These are phyloP conservation scores for Enteromius thamalakanensis DNA, from an alignment of 2,797 vertebrate species.

Conservation along the genomic window DNA sequence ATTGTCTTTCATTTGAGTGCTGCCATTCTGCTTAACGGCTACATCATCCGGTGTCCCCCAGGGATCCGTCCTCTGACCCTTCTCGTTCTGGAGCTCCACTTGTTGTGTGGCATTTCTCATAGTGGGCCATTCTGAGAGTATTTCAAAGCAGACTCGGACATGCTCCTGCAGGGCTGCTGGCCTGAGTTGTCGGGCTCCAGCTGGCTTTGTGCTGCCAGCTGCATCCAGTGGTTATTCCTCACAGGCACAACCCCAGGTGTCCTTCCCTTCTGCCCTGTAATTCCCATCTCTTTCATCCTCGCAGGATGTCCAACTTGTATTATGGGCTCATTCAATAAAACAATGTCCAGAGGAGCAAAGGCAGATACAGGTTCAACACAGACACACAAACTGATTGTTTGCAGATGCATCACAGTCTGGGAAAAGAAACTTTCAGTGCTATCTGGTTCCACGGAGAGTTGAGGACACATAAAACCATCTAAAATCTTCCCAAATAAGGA, in stretches of 20 bases:
- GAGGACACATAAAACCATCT: neutral
- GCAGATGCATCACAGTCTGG: constrained; percentile 30
- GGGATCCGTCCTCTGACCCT: constrained; percentile 62
- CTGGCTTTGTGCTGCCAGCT: constrained; percentile 51
- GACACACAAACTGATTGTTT: constrained; percentile 14
- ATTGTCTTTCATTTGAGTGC: constrained; percentile 59
- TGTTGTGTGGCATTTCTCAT: constrained; percentile 55
- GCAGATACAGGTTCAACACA: constrained; percentile 6
- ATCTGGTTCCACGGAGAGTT: no score
- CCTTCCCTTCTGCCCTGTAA: constrained; percentile 64
- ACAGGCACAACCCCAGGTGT: constrained; percentile 67
- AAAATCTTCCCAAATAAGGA: neutral
- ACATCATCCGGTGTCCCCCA: constrained; percentile 55
- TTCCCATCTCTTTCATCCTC: constrained; percentile 52
- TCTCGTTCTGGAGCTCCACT: constrained; percentile 46
- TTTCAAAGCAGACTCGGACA: constrained; percentile 51
- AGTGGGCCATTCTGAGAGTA: constrained; percentile 40
- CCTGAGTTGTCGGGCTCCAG: constrained; percentile 59
- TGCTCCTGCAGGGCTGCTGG: constrained; percentile 56
- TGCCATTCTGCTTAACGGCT: constrained; percentile 49
- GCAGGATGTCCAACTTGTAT: constrained; percentile 49
- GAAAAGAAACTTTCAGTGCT: neutral
- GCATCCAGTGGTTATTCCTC: constrained; percentile 63
- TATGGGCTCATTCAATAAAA: constrained; percentile 42
- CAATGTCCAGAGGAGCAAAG: constrained; percentile 33